A percentile compares a stretch with the other conserved stretches of the same genome.
phyloP scores from a whole-genome alignment of 2,797 vertebrate species.

The Gymnocypris eckloni region DNA sequence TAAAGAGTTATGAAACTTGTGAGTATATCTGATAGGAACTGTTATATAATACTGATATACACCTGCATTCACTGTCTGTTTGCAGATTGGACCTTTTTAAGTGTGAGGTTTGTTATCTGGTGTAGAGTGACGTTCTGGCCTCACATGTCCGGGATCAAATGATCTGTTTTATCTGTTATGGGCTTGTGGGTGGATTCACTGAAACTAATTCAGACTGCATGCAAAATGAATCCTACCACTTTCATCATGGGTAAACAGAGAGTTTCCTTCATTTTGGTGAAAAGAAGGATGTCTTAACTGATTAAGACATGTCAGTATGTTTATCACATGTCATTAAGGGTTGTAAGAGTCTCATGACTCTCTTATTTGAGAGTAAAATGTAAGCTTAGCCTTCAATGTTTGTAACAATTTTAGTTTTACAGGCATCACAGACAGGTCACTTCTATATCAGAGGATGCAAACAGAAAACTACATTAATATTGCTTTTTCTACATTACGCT shows the following conservation, averaged over 20 bases:
- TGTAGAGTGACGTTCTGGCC: slow-evolving; percentile 64
- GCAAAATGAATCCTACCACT: slow-evolving; percentile 77
- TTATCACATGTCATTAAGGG: slow-evolving; percentile 64
- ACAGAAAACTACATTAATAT: background rate
- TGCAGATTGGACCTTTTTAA: background rate
- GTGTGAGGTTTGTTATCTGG: slow-evolving; percentile 63
- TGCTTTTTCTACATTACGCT: background rate
- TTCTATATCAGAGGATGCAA: background rate
- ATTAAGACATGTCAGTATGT: slow-evolving; percentile 65
- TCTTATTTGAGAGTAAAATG: background rate
- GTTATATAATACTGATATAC: background rate
- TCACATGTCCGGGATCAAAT: slow-evolving; percentile 75
- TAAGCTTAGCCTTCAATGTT: background rate
- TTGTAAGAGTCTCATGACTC: slow-evolving; percentile 42
- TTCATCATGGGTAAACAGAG: slow-evolving; percentile 80
- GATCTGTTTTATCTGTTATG: slow-evolving; percentile 72
- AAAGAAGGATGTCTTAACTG: slow-evolving; percentile 62
- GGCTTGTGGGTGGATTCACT: slow-evolving; percentile 72
- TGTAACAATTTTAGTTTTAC: background rate
- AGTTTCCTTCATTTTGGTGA: slow-evolving; percentile 71
- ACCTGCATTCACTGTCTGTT: background rate
- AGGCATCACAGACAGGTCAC: background rate
- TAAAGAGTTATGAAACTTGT: background rate
- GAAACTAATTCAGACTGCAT: slow-evolving; percentile 80
- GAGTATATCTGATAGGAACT: too few species aligned